Evolutionary conservation across 2,888 invertebrate species (phyloP).

Genomic region (Lissonota sp.): DNA sequence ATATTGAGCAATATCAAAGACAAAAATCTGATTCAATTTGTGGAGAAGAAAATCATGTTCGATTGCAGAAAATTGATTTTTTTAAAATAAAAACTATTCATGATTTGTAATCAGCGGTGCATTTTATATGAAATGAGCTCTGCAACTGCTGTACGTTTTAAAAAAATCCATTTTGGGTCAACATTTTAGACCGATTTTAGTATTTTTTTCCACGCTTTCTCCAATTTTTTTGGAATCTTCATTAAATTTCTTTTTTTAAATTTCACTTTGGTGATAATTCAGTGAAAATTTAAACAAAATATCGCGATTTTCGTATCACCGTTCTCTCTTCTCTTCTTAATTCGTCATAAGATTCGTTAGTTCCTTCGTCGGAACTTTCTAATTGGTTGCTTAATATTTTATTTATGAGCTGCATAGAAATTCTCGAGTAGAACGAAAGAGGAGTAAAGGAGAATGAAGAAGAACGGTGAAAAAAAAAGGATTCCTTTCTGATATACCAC

Average conservation of each 20-base stretch:
- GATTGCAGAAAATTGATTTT: constrained; percentile 3
- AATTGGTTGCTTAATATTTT: constrained; percentile 78
- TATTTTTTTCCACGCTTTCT: no score
- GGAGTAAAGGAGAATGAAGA: constrained; percentile 4
- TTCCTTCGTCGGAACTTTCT: constrained; percentile 74
- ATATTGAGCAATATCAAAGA: constrained; percentile 1
- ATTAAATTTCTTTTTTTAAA: no score
- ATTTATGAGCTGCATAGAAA: constrained; percentile 75
- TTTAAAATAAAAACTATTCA: background rate
- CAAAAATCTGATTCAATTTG: constrained; percentile 26
- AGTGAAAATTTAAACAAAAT: background rate
- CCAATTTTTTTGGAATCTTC: no score
- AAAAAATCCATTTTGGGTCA: no score
- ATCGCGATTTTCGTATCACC: background rate
- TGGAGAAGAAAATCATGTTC: background rate
- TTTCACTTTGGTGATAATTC: no score
- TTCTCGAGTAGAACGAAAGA: constrained; percentile 54
- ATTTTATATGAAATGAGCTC: no score
- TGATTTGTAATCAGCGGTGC: no score
- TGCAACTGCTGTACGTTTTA: no score
- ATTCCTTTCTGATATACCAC: background rate
- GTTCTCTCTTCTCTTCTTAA: background rate
- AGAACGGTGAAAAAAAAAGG: constrained; percentile 16
- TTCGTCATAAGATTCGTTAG: constrained; percentile 70
- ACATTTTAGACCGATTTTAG: no score